Conservation (phyloP, 2,888 invertebrate species). For the Gortyna flavago region DNA sequence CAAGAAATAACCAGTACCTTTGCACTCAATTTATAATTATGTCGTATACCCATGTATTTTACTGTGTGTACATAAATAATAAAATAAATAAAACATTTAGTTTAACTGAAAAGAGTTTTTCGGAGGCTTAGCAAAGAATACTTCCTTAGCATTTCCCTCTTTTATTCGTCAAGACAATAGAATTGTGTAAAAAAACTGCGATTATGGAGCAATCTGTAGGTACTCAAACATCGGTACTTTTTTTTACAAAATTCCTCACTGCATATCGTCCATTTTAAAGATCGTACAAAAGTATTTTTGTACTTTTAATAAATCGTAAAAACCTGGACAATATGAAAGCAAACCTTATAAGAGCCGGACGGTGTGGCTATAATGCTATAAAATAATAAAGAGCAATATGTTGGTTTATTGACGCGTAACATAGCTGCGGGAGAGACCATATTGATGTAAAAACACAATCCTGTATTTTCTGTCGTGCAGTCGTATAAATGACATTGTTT, state of each 20-base stretch:
- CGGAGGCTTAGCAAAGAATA: background rate
- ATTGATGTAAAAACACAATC: slow-evolving; percentile 15
- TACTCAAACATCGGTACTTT: background rate
- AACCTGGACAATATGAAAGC: background rate
- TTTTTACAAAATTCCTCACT: background rate
- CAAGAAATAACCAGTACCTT: background rate
- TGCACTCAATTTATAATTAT: too few species aligned
- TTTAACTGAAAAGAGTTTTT: background rate
- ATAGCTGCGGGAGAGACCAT: background rate
- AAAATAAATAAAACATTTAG: background rate
- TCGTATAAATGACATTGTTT: slow-evolving; percentile 4
- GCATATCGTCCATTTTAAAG: background rate
- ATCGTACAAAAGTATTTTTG: too few species aligned
- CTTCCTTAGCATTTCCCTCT: background rate
- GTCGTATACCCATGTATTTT: too few species aligned
- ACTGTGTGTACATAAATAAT: too few species aligned
- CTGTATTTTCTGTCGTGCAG: background rate
- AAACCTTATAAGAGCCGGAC: slow-evolving; percentile 1
- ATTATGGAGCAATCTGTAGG: slow-evolving; percentile 10
- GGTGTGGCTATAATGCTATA: slow-evolving; percentile 25
- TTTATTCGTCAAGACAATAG: slow-evolving; percentile 23
- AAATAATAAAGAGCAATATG: slow-evolving; percentile 28
- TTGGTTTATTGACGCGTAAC: slow-evolving; percentile 15
- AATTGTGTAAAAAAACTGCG: slow-evolving; percentile 4
- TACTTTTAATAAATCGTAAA: background rate